phyloP scores from a whole-genome alignment of 1,140 invertebrate genomes.

The Heliconius eleuchia region DNA sequence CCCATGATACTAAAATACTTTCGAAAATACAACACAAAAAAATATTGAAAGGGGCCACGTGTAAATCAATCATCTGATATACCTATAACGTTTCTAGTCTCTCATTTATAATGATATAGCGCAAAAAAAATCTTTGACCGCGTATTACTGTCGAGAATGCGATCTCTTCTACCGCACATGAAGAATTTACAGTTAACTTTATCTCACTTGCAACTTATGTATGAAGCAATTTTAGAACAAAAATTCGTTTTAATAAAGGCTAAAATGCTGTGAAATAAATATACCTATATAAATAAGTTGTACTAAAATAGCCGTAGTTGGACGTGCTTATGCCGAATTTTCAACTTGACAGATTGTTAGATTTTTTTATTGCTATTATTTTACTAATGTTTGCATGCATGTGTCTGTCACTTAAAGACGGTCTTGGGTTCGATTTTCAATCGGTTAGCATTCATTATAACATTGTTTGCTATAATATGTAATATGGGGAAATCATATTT shows the following conservation, averaged over 20 bases:
- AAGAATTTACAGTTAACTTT: conserved; percentile 38
- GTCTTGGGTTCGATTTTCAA: too few species aligned
- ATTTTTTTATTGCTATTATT: neutral
- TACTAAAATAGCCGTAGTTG: conserved; percentile 29
- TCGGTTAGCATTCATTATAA: too few species aligned
- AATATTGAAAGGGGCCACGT: conserved; percentile 15
- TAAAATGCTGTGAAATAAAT: conserved; percentile 17
- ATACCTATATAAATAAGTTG: conserved; percentile 21
- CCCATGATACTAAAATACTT: conserved; percentile 18
- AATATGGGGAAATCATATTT: too few species aligned
- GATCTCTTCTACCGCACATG: conserved; percentile 36
- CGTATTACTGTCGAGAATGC: conserved; percentile 31
- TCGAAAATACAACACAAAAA: neutral
- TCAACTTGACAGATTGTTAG: neutral
- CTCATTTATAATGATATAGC: conserved; percentile 36
- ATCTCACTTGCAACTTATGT: neutral
- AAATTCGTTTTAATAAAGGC: neutral
- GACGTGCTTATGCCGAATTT: neutral
- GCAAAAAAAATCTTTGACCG: conserved; percentile 37
- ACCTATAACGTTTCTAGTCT: conserved; percentile 32
- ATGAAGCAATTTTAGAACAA: conserved; percentile 14
- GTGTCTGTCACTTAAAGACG: too few species aligned
- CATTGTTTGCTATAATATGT: too few species aligned
- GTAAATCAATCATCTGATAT: conserved; percentile 38
- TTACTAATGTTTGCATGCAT: too few species aligned